These are phyloP conservation scores for Psettodes erumei DNA, from an alignment of 2,113 vertebrate species.

Conservation along the genomic window DNA sequence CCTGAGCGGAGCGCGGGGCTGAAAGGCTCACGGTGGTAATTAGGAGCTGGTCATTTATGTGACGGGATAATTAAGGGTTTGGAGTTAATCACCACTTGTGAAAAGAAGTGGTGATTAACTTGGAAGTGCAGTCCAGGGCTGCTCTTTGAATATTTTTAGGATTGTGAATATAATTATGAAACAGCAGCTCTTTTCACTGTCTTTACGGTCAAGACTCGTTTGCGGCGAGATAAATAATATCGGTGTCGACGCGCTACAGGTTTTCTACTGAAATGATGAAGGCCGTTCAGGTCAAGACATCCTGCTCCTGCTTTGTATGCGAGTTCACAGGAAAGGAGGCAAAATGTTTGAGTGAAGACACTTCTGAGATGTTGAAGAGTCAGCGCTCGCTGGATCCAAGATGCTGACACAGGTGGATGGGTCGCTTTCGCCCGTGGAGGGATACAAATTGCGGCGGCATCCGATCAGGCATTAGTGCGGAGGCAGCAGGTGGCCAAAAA, in stretches of 20 bases:
- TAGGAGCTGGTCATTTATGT: constrained; percentile 14
- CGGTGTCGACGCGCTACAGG: neutral
- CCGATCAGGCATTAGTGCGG: no score
- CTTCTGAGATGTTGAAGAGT: no score
- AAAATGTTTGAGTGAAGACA: neutral
- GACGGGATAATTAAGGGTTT: constrained; percentile 33
- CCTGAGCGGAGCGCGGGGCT: constrained; percentile 37
- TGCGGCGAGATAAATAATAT: neutral
- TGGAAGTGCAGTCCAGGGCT: neutral
- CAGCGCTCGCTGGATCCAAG: no score
- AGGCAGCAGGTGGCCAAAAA: no score
- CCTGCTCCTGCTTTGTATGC: neutral
- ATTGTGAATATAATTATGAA: neutral
- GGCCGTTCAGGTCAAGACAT: neutral
- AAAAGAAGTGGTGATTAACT: neutral
- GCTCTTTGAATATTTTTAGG: constrained; percentile 6
- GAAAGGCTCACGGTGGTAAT: constrained; percentile 40
- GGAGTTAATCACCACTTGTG: constrained; percentile 31
- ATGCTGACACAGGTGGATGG: no score
- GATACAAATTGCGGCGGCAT: no score
- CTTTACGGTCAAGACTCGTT: neutral
- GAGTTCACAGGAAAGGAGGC: neutral
- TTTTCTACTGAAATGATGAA: no score
- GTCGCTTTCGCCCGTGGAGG: no score
- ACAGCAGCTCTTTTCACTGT: neutral